Evolutionary conservation across 2,888 invertebrate species (phyloP).

Genomic region (Ryuthela nishihirai): DNA sequence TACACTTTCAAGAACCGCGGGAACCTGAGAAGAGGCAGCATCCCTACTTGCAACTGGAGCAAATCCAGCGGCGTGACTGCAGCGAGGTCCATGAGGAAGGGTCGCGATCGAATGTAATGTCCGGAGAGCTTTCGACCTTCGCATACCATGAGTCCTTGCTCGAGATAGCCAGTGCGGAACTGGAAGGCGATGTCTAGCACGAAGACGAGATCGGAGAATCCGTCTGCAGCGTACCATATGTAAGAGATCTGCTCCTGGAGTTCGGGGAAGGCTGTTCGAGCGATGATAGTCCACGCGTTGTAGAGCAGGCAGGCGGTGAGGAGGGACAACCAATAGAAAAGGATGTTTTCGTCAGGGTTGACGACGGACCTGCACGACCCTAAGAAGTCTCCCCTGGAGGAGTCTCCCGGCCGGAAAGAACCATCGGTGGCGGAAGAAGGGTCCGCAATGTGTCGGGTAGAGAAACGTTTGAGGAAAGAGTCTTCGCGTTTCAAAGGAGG

Average conservation of each 20-base stretch:
- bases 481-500: slow-evolving; percentile 85
- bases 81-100: slow-evolving; percentile 77
- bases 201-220: slow-evolving; percentile 80
- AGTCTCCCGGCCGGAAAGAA: slow-evolving; percentile 8
- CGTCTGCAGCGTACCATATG: slow-evolving; percentile 79
- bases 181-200: slow-evolving; percentile 85
- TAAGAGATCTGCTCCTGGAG: slow-evolving; percentile 68
- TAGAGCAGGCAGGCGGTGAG: slow-evolving; percentile 86
- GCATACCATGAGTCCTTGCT: slow-evolving; percentile 92
- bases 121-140: slow-evolving; percentile 83
- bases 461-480: slow-evolving; percentile 89
- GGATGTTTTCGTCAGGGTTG: slow-evolving; percentile 92
- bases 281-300: slow-evolving; percentile 93
- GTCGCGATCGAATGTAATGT: slow-evolving; percentile 78
- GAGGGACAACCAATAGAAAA: slow-evolving; percentile 91
- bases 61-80: slow-evolving; percentile 82
- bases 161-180: slow-evolving; percentile 88
- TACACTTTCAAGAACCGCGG: slow-evolving; percentile 61
- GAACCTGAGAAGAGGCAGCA: slow-evolving; percentile 75
- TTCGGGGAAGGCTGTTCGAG: slow-evolving; percentile 85
- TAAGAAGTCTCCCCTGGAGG: slow-evolving; percentile 16
- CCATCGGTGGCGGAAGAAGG: slow-evolving; percentile 51
- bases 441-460: slow-evolving; percentile 84
- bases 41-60: slow-evolving; percentile 74
- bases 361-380: slow-evolving; percentile 59